Conservation (phyloP, 2,888 invertebrate species). For the Mythimna ferrago region DNA sequence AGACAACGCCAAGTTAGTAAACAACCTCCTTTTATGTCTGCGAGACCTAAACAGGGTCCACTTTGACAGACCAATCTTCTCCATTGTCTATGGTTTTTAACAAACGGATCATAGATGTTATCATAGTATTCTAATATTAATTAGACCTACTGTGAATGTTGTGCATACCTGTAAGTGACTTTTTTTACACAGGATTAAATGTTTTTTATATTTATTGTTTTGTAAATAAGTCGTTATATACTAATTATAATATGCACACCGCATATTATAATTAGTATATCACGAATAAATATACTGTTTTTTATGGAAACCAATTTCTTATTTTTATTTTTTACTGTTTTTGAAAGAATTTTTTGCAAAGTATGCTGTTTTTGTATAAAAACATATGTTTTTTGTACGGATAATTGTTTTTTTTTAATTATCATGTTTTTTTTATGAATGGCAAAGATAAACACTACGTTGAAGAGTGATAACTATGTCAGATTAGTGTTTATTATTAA, state of each 20-base stretch:
- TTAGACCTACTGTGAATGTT: too few species aligned
- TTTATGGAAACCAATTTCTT: neutral
- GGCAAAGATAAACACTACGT: too few species aligned
- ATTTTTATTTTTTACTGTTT: neutral
- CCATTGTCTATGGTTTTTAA: slow-evolving; percentile 35
- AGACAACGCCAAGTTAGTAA: slow-evolving; percentile 71
- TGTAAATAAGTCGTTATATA: neutral
- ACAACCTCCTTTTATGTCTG: slow-evolving; percentile 6
- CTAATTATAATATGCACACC: too few species aligned
- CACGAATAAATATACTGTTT: neutral
- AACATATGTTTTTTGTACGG: neutral
- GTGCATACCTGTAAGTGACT: too few species aligned
- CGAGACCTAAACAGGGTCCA: slow-evolving; percentile 13
- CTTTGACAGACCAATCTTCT: slow-evolving; percentile 48
- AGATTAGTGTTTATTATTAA: neutral
- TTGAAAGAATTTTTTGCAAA: neutral
- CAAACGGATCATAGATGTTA: neutral
- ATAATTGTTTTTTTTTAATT: neutral
- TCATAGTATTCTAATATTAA: too few species aligned
- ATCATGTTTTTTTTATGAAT: neutral
- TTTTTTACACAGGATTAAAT: too few species aligned
- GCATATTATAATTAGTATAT: too few species aligned
- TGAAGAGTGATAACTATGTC: neutral
- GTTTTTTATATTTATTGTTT: too few species aligned
- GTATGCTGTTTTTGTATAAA: neutral